Percentiles rank a stretch among this genome's conserved stretches.
Conservation (phyloP, 2,888 invertebrate genomes). For the Ctenicera cuprea region DNA sequence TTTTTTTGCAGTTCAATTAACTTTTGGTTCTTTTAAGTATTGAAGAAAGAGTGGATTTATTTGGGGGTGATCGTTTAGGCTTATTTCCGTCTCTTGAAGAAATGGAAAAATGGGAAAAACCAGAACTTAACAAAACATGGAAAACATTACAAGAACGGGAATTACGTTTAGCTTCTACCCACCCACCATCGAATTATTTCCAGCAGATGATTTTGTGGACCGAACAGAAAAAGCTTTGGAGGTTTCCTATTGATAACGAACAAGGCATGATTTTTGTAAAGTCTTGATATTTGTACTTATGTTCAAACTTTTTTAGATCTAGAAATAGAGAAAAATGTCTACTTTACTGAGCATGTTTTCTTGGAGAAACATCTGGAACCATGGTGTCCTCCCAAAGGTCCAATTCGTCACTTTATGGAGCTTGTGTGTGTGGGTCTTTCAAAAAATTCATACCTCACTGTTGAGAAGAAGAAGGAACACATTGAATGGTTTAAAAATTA, state of each 20-base stretch:
- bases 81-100: slow-evolving; percentile 75
- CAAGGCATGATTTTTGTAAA: slow-evolving; percentile 78
- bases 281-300: not conserved
- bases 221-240: slow-evolving; percentile 95
- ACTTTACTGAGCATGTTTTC: slow-evolving; percentile 97
- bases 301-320: slow-evolving; percentile 73
- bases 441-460: slow-evolving; percentile 94
- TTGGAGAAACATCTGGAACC: slow-evolving; percentile 88
- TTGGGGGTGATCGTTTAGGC: slow-evolving; percentile 78
- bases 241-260: slow-evolving; percentile 98
- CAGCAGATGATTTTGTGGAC: slow-evolving; percentile 97
- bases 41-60: slow-evolving; percentile 77
- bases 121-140: slow-evolving; percentile 79
- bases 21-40: slow-evolving; percentile 52
- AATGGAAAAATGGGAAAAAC: slow-evolving; percentile 60
- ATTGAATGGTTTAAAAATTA: slow-evolving; percentile 95
- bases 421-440: slow-evolving; percentile 94
- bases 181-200: slow-evolving; percentile 91
- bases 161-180: slow-evolving; percentile 79
- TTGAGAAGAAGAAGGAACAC: slow-evolving; percentile 90
- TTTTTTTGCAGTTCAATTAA: not conserved
- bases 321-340: slow-evolving; percentile 79
- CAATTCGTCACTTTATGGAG: slow-evolving; percentile 98
- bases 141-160: slow-evolving; percentile 79
- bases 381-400: slow-evolving; percentile 94